Evolutionary conservation across 35 echinoderm and acorn worm genomes (phyloP), one percentile per base, ranked within the genome.

Genomic region (Heliocidaris erythrogramma): DNA sequence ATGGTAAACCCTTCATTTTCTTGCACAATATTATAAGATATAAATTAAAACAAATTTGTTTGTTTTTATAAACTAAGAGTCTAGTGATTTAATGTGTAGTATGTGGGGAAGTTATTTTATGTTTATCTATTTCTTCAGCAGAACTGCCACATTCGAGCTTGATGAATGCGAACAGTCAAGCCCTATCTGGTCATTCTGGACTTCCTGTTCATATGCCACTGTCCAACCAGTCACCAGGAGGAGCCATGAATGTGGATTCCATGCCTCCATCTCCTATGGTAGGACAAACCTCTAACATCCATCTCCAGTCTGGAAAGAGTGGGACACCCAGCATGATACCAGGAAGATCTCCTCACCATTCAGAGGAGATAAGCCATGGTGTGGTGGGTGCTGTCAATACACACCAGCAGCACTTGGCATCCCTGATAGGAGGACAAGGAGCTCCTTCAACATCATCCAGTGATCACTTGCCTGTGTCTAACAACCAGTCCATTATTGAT

Each of bases 191-290:
- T 59, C 91, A 92, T 48, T 49, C 48, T 49, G 65, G 87, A 60
- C 30, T 53, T 21, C 48, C 61, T 65, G 93, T 93, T 16, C 92
- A 90, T 60, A 94, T 96, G 69, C 88, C 96, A 42, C 95, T 42
- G 49, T 78, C 90, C 84, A 52, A 35, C 52, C 91, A 93, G 48
- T 92, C 95, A 94, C 86, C 97, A 5, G 95, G 94, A 85, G 35
- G 35, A 78, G 97, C 91, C 65, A 88, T 88, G 59, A 97, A 95
- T 47, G 56, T 85, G 18, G 90, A 89, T 32, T 90, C 94, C 13
- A 95, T 93, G 27, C 88, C 95, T 29, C 86, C 85, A 32, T 96
- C 94, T 60, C 95, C 97, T 3, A 93, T 96, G 96, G 95, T 92
- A 29, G 93, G 96, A 50, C 90, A 87, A 49, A 85, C 93, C 5